Percentiles rank a stretch among this genome's conserved stretches.
phyloP scores from a whole-genome alignment of 2,888 invertebrate species.

The Rhagium mordax region DNA sequence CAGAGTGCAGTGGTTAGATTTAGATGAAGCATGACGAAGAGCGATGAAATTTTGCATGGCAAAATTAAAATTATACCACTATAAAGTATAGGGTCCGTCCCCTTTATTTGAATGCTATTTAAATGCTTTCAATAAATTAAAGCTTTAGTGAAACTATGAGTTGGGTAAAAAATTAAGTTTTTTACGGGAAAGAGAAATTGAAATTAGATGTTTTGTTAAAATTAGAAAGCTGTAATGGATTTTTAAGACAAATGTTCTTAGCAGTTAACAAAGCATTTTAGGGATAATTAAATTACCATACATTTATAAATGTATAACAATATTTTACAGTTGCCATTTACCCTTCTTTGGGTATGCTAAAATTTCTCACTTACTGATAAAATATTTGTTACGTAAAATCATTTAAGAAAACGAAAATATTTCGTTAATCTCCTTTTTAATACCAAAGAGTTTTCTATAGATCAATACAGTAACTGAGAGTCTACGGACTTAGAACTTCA shows the following conservation, averaged over 20 bases:
- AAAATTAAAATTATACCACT: too few relatives aligned
- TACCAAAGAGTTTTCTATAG: too few relatives aligned
- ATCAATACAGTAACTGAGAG: too few relatives aligned
- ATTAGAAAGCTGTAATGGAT: slow-evolving; percentile 17
- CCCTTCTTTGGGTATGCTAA: not conserved
- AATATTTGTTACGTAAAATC: not conserved
- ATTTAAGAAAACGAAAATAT: too few relatives aligned
- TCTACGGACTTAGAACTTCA: too few relatives aligned
- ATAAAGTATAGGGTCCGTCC: too few relatives aligned
- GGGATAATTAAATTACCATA: slow-evolving; percentile 22
- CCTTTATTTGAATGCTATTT: too few relatives aligned
- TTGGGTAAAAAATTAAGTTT: too few relatives aligned
- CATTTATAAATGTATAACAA: not conserved
- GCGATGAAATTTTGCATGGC: too few relatives aligned
- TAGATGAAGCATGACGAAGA: too few relatives aligned
- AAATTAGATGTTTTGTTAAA: slow-evolving; percentile 20
- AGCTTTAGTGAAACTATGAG: not conserved
- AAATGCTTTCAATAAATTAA: not conserved
- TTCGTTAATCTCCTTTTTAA: too few relatives aligned
- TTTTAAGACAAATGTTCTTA: slow-evolving; percentile 12
- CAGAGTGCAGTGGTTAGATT: too few relatives aligned
- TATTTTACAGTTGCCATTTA: not conserved
- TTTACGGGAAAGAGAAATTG: slow-evolving; percentile 11
- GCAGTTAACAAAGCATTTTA: slow-evolving; percentile 2
- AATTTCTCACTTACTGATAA: not conserved